Evolutionary conservation across 2,113 vertebrate species (phyloP), one percentile per base, ranked within the genome.

Genomic region (Hippocampus guttulatus): DNA sequence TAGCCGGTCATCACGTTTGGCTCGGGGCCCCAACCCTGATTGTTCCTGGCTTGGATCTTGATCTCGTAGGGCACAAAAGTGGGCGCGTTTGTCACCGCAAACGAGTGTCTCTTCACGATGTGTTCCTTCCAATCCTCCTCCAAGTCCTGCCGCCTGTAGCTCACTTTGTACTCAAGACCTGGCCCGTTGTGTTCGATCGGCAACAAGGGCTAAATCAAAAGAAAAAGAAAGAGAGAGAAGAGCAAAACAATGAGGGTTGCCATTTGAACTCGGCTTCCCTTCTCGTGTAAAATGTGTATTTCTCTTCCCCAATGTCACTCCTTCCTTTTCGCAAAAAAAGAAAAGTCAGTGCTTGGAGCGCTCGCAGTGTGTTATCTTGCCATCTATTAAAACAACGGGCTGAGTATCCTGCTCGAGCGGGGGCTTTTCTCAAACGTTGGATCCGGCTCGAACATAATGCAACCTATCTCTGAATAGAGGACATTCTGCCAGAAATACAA

Each of bases 31-130:
- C 91, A 89, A 38, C 96, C 97, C 18, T 95, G 85, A 30, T 90
- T 88, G 75, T 99, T 99, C 52, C 89, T 86, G 0, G 95, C 92
- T 78, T 98, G 97, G 60, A 99, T 94, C 79, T 94, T 95, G 83
- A 99, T 93, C 71, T 99, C 95, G 0, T 96, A 99, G 5, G 95
- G 95, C 27, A 96, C 93, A 1, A 96, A 99, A 4, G 95, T 95
- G 9, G 95, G 93, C 0, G 96, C 94, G 14, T 96, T 94, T 77
- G 77, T 84, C 72, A 99, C 91, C 18, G 94, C 84, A 62, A 96
- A 91, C 0, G 93, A 94, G 80, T 98, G 95, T 3, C 95, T 95
- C 80, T 92, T 95, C 71, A 96, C 95, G 1, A 63, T 87, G 73
- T 96, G 91, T 12, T 97, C 95, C 0, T 90, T 90, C 96, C 97